These are phyloP conservation scores for Drosophila nigricruria DNA, from an alignment of 2,888 invertebrate species.

Conservation along the genomic window DNA sequence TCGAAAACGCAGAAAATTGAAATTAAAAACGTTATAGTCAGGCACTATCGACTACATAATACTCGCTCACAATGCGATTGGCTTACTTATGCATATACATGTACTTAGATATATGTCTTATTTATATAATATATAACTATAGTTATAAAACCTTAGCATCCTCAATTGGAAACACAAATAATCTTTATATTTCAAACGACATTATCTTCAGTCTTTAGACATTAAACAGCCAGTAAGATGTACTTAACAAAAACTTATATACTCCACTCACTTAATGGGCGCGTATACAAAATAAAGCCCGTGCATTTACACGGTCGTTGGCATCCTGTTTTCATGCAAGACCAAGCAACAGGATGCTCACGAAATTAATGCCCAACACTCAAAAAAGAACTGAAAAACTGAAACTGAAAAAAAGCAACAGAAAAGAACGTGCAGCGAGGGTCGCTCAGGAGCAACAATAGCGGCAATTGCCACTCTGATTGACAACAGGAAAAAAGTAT, in stretches of 20 bases:
- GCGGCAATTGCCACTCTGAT: slow-evolving; percentile 49
- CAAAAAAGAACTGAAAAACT: slow-evolving; percentile 8
- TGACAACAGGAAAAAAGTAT: slow-evolving; percentile 32
- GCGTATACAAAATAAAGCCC: slow-evolving; percentile 29
- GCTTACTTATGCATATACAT: too few species aligned
- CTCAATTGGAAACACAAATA: too few species aligned
- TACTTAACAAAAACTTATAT: not conserved
- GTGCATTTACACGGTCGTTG: slow-evolving; percentile 79
- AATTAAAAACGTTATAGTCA: not conserved
- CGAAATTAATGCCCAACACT: slow-evolving; percentile 66
- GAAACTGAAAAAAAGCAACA: slow-evolving; percentile 3
- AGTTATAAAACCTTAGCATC: too few species aligned
- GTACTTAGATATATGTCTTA: too few species aligned
- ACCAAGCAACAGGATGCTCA: slow-evolving; percentile 81
- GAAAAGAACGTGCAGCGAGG: slow-evolving; percentile 31
- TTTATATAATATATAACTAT: too few species aligned
- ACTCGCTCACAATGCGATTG: not conserved
- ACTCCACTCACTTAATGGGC: not conserved
- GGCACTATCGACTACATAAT: not conserved
- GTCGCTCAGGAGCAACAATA: slow-evolving; percentile 39
- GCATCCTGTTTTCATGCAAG: slow-evolving; percentile 82
- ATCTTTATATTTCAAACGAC: too few species aligned
- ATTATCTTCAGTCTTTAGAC: too few species aligned
- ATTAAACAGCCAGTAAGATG: too few species aligned
- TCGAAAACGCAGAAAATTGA: not conserved